Evolutionary conservation across 2,888 invertebrate species (phyloP).

Genomic region (Cybosia mesomella): DNA sequence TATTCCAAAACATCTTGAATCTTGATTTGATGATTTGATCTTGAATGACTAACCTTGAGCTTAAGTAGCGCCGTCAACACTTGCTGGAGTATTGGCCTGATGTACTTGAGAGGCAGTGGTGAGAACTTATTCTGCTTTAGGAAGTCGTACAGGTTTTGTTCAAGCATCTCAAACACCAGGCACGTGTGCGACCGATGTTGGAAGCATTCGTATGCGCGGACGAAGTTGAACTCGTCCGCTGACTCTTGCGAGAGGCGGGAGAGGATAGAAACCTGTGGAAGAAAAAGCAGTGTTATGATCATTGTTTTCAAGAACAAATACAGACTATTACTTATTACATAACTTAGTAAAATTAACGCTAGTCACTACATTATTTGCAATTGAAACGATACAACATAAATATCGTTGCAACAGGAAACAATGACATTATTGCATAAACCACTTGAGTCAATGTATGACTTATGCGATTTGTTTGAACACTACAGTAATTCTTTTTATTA

Average conservation of each 20-base stretch:
- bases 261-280: constrained; percentile 92
- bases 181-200: constrained; percentile 99
- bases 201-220: constrained; percentile 99
- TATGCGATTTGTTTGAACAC: no score
- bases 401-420: no score
- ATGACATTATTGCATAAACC: no score
- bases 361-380: no score
- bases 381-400: no score
- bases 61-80: constrained; percentile 95
- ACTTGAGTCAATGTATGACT: no score
- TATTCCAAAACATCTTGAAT: not conserved
- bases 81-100: constrained; percentile 99
- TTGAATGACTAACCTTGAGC: constrained; percentile 90
- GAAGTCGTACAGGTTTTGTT: constrained; percentile 99
- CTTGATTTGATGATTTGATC: no score
- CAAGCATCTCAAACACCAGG: constrained; percentile 99
- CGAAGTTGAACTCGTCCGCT: constrained; percentile 99
- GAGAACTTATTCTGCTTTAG: constrained; percentile 99
- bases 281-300: not conserved
- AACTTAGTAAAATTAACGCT: no score
- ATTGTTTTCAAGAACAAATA: no score
- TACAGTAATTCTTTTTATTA: no score
- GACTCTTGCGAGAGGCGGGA: constrained; percentile 98
- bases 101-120: constrained; percentile 98
- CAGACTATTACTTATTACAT: no score